A percentile compares a stretch with the other conserved stretches of the same genome.
These are phyloP conservation scores for Megamerina dolium DNA, from an alignment of 2,888 invertebrate genomes.

Conservation along the genomic window DNA sequence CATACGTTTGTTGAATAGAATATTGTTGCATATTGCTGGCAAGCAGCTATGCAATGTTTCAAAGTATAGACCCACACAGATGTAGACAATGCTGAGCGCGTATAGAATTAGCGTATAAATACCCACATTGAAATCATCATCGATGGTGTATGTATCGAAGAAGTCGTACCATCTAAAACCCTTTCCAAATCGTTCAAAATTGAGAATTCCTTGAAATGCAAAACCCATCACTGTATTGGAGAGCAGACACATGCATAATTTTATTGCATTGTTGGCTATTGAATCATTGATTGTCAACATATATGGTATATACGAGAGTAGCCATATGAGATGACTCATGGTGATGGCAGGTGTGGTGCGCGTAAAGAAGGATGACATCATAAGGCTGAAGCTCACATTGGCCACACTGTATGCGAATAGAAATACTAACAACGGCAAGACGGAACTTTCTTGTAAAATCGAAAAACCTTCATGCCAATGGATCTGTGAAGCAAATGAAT, in stretches of 20 bases:
- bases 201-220: conserved; percentile 64
- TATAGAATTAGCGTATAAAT: conserved; percentile 53
- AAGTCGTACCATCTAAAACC: conserved; percentile 46
- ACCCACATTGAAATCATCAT: conserved; percentile 39
- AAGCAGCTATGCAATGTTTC: conserved; percentile 60
- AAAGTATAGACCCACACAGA: conserved; percentile 69
- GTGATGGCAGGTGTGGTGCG: conserved; percentile 70
- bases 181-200: conserved; percentile 58
- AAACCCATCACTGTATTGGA: conserved; percentile 66
- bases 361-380: conserved; percentile 68
- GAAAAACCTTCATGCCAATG: conserved; percentile 50
- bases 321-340: conserved; percentile 66
- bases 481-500: conserved; percentile 15
- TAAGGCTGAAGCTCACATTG: conserved; percentile 67
- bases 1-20: not conserved
- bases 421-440: conserved; percentile 61
- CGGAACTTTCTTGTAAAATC: conserved; percentile 62
- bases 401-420: conserved; percentile 62
- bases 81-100: conserved; percentile 57
- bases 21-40: not conserved
- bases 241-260: conserved; percentile 53
- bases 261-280: conserved; percentile 47
- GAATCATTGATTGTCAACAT: conserved; percentile 50
- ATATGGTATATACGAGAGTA: conserved; percentile 64
- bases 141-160: not conserved